Conservation (phyloP, 2,797 vertebrate species). For the Amblyopsis hoosieri region DNA sequence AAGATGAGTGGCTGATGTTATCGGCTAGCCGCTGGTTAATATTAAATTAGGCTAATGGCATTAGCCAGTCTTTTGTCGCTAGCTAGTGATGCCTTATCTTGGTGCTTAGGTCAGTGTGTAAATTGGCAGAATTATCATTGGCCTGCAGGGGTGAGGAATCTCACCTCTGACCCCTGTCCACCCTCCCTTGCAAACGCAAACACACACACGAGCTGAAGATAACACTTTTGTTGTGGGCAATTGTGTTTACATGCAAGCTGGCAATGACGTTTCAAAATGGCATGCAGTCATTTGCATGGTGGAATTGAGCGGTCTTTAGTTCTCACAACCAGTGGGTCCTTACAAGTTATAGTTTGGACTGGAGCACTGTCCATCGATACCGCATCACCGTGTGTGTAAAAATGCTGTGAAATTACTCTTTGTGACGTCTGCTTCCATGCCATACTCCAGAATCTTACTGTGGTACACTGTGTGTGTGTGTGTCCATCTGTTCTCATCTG, state of each 20-base stretch:
- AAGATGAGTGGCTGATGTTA: constrained; percentile 20
- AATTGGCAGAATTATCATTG: constrained; percentile 29
- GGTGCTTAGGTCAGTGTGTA: constrained; percentile 40
- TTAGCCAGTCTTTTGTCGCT: constrained; percentile 8
- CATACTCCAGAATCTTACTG: no score
- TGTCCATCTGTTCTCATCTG: not conserved
- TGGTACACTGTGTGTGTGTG: no score
- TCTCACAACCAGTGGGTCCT: no score
- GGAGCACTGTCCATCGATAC: no score
- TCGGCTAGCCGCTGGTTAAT: constrained; percentile 16
- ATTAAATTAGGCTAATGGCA: constrained; percentile 9
- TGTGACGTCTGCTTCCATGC: no score
- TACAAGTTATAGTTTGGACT: no score
- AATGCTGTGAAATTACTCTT: no score
- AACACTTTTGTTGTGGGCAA: not conserved
- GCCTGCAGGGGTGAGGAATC: constrained; percentile 43
- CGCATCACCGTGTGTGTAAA: no score
- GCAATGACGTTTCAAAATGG: not conserved
- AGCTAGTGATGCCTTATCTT: constrained; percentile 25
- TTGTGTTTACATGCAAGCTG: not conserved
- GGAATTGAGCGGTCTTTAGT: no score
- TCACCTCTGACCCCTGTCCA: constrained; percentile 39
- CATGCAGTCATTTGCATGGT: no score
- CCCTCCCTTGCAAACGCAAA: constrained; percentile 7
- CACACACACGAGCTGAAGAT: not conserved